Evolutionary conservation across 2,888 invertebrate species (phyloP).

Genomic region (Pseudoips prasinana): DNA sequence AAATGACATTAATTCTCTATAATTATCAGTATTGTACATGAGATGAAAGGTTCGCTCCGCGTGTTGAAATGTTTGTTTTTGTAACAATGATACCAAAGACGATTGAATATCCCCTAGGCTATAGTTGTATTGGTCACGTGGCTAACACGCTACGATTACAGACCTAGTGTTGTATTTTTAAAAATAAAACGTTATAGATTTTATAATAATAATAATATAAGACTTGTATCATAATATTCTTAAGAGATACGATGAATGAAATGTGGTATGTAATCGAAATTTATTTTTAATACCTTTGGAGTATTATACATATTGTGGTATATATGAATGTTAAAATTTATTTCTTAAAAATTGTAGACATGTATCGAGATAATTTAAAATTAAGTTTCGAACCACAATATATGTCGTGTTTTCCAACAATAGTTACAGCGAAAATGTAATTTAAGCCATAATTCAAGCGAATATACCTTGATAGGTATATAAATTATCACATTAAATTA

Average conservation of each 20-base stretch:
- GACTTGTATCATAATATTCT: too few species aligned
- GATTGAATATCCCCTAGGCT: slow-evolving; percentile 77
- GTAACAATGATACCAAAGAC: slow-evolving; percentile 80
- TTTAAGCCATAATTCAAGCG: slow-evolving; percentile 67
- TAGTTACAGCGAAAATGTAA: slow-evolving; percentile 60
- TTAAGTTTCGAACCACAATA: slow-evolving; percentile 36
- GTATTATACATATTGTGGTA: slow-evolving; percentile 60
- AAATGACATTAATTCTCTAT: slow-evolving; percentile 65
- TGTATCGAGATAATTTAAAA: slow-evolving; percentile 29
- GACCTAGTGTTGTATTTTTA: slow-evolving; percentile 63
- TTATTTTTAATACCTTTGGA: slow-evolving; percentile 75
- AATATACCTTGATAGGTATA: slow-evolving; percentile 64
- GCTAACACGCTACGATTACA: slow-evolving; percentile 45
- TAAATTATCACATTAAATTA: slow-evolving; percentile 77
- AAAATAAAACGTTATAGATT: slow-evolving; percentile 65
- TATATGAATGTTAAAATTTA: slow-evolving; percentile 22
- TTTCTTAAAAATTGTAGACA: slow-evolving; percentile 20
- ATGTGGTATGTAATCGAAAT: slow-evolving; percentile 60
- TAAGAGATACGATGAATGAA: slow-evolving; percentile 50
- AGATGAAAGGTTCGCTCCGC: slow-evolving; percentile 45
- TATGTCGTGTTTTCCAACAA: slow-evolving; percentile 48
- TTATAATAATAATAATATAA: slow-evolving; percentile 41
- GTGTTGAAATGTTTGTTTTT: slow-evolving; percentile 59
- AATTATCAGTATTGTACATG: slow-evolving; percentile 70
- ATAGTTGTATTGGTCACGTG: slow-evolving; percentile 48